phyloP scores from a whole-genome alignment of 37 sponge, comb jelly and placozoan genomes.

The Lycopodina hypogea region DNA sequence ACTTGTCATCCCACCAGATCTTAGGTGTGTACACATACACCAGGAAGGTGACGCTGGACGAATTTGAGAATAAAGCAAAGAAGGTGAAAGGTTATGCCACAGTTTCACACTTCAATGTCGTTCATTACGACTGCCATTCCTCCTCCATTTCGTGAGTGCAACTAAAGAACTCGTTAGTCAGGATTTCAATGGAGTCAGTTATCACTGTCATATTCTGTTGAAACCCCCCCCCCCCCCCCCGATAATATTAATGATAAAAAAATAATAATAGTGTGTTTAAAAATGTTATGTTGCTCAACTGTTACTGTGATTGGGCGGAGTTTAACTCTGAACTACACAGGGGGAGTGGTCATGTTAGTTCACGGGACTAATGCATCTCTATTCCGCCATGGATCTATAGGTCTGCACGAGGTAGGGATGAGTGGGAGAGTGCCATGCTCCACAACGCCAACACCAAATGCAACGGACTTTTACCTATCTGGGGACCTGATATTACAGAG shows the following conservation, averaged over 20 bases:
- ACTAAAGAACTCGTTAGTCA: not conserved
- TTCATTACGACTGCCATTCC: conserved; percentile 90
- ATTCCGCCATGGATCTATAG: too few relatives aligned
- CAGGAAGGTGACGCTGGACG: conserved; percentile 75
- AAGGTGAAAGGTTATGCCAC: conserved; percentile 81
- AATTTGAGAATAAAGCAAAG: conserved; percentile 85
- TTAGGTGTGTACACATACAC: conserved; percentile 94
- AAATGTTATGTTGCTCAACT: too few relatives aligned
- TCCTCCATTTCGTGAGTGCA: conserved; percentile 76
- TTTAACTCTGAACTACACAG: too few relatives aligned
- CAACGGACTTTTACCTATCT: conserved; percentile 91
- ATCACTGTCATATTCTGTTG: not conserved
- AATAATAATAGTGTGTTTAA: too few relatives aligned
- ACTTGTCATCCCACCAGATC: too few relatives aligned
- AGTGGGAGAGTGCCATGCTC: conserved; percentile 94
- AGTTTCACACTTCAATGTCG: conserved; percentile 91
- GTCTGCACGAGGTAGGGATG: conserved; percentile 75
- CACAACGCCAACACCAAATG: conserved; percentile 93
- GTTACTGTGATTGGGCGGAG: not conserved
- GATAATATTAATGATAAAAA: too few relatives aligned
- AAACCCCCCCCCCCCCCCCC: too few relatives aligned
- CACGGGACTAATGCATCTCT: too few relatives aligned
- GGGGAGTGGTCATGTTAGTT: too few relatives aligned
- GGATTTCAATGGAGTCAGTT: not conserved
- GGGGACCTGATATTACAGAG: conserved; percentile 82